Base-by-base conservation (phyloP, 2,888 invertebrate genomes). In the Aradus depressus region DNA sequence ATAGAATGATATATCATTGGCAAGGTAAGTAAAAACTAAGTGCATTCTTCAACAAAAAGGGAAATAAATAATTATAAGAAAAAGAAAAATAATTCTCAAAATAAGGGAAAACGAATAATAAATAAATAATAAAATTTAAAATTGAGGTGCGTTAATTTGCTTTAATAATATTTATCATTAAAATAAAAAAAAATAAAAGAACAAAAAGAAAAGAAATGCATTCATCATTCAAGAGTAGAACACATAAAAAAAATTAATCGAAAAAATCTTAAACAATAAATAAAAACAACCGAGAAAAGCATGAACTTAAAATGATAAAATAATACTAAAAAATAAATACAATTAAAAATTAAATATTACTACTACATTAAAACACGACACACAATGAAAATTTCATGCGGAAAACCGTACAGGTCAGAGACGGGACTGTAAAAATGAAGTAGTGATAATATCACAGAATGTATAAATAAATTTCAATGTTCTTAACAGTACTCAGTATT, bases 61-160 rank as follows among this genome's bases (percentile, higher is more conserved):
- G 19, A 32, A 38, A 25, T 28, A 14, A 47, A 47, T 8, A 19
- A 5, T 19, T 38, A 25, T 31, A 43, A 34, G 39, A 21, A 50
- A 25, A 37, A 38, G 39, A n/a, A n/a, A n/a, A 8, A 10, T 31
- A 31, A 31, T 31, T 12, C 12, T n/a, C n/a, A 44, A 50, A 44
- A 44, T 32, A 23, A 51, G 32, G 18, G 25, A 48, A 31, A 49
- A 45, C n/a, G 50, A 44, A 35, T 25, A n/a, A 38, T 35, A 54
- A 19, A 41, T 16, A 41, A 21, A 49, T 28, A 39, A 52, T 42
- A 45, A 52, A 48, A 41, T 32, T 45, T 22, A 35, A 50, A 50
- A 45, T 48, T 51, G 53, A 53, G 53, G 55, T 53, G 53, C 55
- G 55, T 53, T 54, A 54, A 54, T 56, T 56, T 56, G 54, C 44